Conservation (phyloP, 2,888 invertebrate genomes). For the Byasa hedistus region DNA sequence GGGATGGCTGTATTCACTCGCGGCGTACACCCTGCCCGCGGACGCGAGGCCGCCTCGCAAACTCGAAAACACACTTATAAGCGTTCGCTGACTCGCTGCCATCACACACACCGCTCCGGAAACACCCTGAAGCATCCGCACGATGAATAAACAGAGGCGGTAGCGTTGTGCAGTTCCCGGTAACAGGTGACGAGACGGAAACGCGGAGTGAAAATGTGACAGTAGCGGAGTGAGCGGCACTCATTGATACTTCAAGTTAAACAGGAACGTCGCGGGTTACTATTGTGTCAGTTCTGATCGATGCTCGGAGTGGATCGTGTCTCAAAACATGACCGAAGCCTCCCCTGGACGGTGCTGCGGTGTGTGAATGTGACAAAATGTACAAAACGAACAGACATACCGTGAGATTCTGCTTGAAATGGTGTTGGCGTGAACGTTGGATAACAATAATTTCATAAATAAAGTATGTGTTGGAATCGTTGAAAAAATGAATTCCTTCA, state of each 20-base stretch:
- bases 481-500: conserved; percentile 71
- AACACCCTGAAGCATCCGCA: conserved; percentile 47
- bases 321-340: conserved; percentile 60
- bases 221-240: conserved; percentile 40
- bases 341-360: conserved; percentile 61
- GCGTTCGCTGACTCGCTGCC: conserved; percentile 40
- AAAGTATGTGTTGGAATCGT: conserved; percentile 39
- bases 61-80: conserved; percentile 68
- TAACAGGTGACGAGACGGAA: conserved; percentile 10
- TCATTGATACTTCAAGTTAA: conserved; percentile 29
- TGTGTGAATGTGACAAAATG: conserved; percentile 62
- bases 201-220: conserved; percentile 39
- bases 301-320: conserved; percentile 29
- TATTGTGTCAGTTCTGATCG: conserved; percentile 22
- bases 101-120: conserved; percentile 48
- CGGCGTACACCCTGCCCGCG: conserved; percentile 74
- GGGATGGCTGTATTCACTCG: conserved; percentile 77
- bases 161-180: conserved; percentile 33
- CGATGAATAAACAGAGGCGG: conserved; percentile 32
- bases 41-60: conserved; percentile 66
- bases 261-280: conserved; percentile 16
- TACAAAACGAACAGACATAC: conserved; percentile 48
- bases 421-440: conserved; percentile 76
- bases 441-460: conserved; percentile 33
- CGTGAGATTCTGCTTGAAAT: conserved; percentile 66